Evolutionary conservation across 2,888 invertebrate genomes (phyloP).

Genomic region (Autographa pulchrina): DNA sequence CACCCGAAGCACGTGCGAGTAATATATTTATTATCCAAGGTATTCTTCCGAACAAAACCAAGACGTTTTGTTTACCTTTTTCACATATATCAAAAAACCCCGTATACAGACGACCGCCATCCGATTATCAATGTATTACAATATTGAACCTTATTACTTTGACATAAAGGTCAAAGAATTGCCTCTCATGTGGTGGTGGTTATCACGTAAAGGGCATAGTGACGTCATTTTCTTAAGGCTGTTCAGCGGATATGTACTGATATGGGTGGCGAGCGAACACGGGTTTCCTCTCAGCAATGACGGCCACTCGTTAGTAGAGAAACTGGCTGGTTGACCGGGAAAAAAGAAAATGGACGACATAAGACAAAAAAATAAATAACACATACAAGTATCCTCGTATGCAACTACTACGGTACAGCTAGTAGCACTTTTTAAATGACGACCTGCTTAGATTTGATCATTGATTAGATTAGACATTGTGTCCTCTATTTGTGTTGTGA

Average conservation of each 20-base stretch:
- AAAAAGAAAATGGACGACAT: conserved; percentile 26
- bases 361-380: no score
- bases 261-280: conserved; percentile 53
- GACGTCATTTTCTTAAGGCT: conserved; percentile 50
- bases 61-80: conserved; percentile 4
- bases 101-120: background rate
- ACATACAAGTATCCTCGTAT: no score
- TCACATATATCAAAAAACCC: background rate
- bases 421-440: no score
- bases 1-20: background rate
- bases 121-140: background rate
- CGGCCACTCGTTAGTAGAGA: conserved; percentile 40
- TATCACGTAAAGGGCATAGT: conserved; percentile 37
- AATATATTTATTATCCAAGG: conserved; percentile 4
- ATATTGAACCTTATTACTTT: background rate
- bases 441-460: no score
- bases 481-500: no score
- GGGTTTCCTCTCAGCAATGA: conserved; percentile 54
- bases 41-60: background rate
- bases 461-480: no score
- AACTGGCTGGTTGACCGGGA: conserved; percentile 22
- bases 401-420: no score
- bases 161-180: background rate
- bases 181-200: background rate
- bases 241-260: conserved; percentile 65